Evolutionary conservation across 1,140 invertebrate species (phyloP).

Genomic region (Riptortus pedestris): DNA sequence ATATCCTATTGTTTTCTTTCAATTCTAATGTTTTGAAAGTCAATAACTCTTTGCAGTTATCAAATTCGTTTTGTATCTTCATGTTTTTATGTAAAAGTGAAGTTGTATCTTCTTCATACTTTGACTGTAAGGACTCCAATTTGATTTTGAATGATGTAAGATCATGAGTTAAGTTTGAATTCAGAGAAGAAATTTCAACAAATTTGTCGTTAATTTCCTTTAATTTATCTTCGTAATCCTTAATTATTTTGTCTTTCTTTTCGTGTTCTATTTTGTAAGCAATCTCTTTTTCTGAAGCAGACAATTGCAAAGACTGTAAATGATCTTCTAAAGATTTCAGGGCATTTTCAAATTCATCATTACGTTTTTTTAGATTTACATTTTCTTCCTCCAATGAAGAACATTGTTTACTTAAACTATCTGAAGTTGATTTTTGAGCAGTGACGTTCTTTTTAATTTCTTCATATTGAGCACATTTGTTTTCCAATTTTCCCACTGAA

Average conservation of each 20-base stretch:
- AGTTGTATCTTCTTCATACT: not conserved
- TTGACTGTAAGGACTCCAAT: not conserved
- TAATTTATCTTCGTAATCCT: not conserved
- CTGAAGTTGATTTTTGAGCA: too few species aligned
- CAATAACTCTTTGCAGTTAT: constrained; percentile 12
- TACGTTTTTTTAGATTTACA: too few species aligned
- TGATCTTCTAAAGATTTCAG: too few species aligned
- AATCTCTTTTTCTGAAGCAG: not conserved
- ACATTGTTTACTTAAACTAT: too few species aligned
- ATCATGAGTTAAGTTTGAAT: not conserved
- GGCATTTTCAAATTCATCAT: too few species aligned
- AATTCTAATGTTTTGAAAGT: constrained; percentile 19
- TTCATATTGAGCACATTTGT: too few species aligned
- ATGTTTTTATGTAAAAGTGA: not conserved
- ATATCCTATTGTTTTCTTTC: constrained; percentile 19
- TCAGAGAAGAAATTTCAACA: not conserved
- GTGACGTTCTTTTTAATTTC: too few species aligned
- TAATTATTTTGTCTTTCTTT: not conserved
- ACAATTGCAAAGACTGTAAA: too few species aligned
- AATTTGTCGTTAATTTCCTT: not conserved
- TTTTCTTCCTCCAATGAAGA: too few species aligned
- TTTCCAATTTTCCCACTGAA: too few species aligned
- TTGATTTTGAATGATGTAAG: not conserved
- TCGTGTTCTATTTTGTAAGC: not conserved
- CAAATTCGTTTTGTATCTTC: constrained; percentile 8